These are phyloP conservation scores for Silurus asotus DNA, from an alignment of 2,113 vertebrate species.

Conservation along the genomic window DNA sequence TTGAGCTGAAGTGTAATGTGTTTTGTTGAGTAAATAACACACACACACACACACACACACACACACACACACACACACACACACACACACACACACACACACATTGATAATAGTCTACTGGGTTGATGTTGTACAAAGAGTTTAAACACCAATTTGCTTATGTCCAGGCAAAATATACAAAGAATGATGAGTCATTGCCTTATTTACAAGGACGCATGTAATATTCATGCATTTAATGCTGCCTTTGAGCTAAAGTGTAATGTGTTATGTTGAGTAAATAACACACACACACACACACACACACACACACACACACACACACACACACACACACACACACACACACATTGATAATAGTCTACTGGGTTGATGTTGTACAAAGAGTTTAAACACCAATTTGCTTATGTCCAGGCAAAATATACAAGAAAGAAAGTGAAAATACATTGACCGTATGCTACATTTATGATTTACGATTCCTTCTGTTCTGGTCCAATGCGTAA, in stretches of 20 bases:
- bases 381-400: not conserved
- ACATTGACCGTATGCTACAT: not conserved
- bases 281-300: not conserved
- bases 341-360: not conserved
- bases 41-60: not conserved
- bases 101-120: not conserved
- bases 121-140: not conserved
- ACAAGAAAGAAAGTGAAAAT: not conserved
- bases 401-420: not conserved
- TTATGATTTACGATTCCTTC: not conserved
- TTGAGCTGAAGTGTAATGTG: conserved; percentile 2
- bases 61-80: not conserved
- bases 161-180: not conserved
- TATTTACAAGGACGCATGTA: conserved; percentile 39
- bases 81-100: not conserved
- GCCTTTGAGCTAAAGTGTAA: conserved; percentile 2
- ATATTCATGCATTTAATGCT: conserved; percentile 34
- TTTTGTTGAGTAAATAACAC: not conserved
- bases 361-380: not conserved
- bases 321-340: not conserved
- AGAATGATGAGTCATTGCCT: conserved; percentile 48
- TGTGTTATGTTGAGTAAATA: not conserved
- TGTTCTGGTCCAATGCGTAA: not conserved
- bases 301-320: not conserved
- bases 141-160: not conserved